These are phyloP conservation scores for Pipistrellus kuhlii DNA, from an alignment of 2,797 vertebrate genomes.

Conservation along the genomic window DNA sequence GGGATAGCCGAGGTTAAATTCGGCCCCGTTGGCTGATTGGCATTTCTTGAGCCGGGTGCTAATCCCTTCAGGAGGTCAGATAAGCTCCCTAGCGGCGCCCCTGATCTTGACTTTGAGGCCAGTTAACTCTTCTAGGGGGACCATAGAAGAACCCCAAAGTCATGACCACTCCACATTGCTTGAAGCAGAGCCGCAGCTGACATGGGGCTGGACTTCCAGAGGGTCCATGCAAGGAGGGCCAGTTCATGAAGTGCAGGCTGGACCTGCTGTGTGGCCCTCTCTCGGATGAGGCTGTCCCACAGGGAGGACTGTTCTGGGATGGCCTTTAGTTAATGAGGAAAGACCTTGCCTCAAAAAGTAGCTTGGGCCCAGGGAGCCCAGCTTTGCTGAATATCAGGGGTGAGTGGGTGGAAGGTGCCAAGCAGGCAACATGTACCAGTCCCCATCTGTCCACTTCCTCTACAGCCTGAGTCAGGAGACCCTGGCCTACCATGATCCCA, in stretches of 20 bases:
- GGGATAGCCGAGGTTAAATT: slow-evolving; percentile 73
- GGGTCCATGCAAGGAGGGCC: background rate
- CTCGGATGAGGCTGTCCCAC: rapidly evolving
- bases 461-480: background rate
- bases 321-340: background rate
- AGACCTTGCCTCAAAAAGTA: background rate
- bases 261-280: background rate
- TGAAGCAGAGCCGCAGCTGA: background rate
- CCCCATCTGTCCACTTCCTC: background rate
- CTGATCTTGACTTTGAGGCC: slow-evolving; percentile 72
- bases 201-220: background rate
- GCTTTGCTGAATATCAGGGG: background rate
- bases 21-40: slow-evolving; percentile 63
- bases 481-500: background rate
- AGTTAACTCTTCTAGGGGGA: slow-evolving; percentile 48
- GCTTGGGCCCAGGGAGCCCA: background rate
- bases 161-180: rapidly evolving
- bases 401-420: background rate
- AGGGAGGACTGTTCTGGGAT: background rate
- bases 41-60: slow-evolving; percentile 75
- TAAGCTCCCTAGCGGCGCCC: slow-evolving; percentile 70
- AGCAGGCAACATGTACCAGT: background rate
- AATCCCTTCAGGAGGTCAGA: slow-evolving; percentile 81
- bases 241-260: background rate
- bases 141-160: background rate